Base-by-base conservation (phyloP, 2,888 invertebrate genomes). In the Micoletzkya japonica region DNA sequence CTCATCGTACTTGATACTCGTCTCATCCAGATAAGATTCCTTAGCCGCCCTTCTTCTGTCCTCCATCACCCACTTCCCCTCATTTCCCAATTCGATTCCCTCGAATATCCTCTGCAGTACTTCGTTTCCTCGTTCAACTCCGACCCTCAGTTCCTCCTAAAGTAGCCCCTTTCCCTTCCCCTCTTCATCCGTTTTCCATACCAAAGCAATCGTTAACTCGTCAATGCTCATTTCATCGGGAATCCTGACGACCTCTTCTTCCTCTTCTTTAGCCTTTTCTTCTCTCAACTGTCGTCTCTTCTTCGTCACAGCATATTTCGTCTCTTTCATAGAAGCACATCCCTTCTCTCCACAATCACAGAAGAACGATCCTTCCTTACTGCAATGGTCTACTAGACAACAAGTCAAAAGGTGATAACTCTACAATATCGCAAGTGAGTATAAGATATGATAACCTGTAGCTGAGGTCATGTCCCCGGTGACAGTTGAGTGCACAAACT, bases 291-390 rank as follows among this genome's bases (percentile, higher is more conserved):
- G n/a, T n/a, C n/a, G n/a, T 34, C 64, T 66, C 37, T 54, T 66
- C 32, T 24, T 36, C 4, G 61, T 28, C 2, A 49, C 49, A 26
- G 14, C 24, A n/a, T 75, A 68, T n/a, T 57, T 24, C 0, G 71
- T 61, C 39, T 26, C 26, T 32, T 58, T 56, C 72, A 76, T 63
- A 2, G 76, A 68, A 2, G 17, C 54, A 60, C 76, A 77, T 7
- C 57, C 54, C 14, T 56, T 64, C 0, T 95, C 95, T 2, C 97
- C 97, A 86, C 98, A 98, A 87, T 97, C 97, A 85, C 98, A 98
- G 89, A 98, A 98, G 89, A 98, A 98, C 85, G 95, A 95, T 0
- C 97, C 97, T 86, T 93, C 95, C 87, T 98, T 98, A 66, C 96
- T 94, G 86, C 96, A 97, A 4, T n/a, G 49, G n/a, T 70, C 44